Evolutionary conservation across 1,140 invertebrate genomes (phyloP), one percentile per base, ranked within the genome.

Genomic region (Brachionus calyciflorus): DNA sequence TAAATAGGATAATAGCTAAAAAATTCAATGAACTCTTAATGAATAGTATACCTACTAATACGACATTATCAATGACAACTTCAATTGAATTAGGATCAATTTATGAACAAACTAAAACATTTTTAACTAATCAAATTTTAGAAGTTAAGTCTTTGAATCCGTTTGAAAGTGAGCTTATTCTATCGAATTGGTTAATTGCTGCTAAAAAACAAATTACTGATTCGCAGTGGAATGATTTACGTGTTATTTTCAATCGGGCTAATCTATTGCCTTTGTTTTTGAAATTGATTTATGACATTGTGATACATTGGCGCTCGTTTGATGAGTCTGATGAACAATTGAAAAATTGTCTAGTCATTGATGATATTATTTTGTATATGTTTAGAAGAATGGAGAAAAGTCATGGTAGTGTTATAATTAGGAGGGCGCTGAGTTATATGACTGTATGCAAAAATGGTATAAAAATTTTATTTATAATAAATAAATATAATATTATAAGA

Each of bases 141-240:
- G 33, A 76, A 5, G 51, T 76, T 6, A 44, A 44, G 12, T 53
- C 80, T 10, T 77, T 83, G 17, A 78, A 78, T 9, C 19, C 77
- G 3, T 55, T 77, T 9, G 79, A 81, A 51, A 81, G 81, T 77
- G 80, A 81, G 57, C 65, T 80, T 17, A 75, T 82, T 7, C 76
- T 82, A 28, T 80, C 80, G 75, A 55, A 79, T 37, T 79, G 79
- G 57, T 78, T 84, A 2, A 78, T 78, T n/a, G 40, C 76, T 10
- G 68, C 77, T 69, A 78, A 79, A 7, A 78, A 80, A 33, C 73
- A 70, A 60, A 21, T 83, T 1, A 80, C 80, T 12, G 21, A 40
- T 12, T 2, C 12, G 1, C 94, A 96, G 82, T 94, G 92, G 92
- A 88, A 92, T 53, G 83, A 94, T 14, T 93, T 97, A 1, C 90